These are phyloP conservation scores for Eledone cirrhosa DNA, from an alignment of 2,888 invertebrate genomes.

Conservation along the genomic window DNA sequence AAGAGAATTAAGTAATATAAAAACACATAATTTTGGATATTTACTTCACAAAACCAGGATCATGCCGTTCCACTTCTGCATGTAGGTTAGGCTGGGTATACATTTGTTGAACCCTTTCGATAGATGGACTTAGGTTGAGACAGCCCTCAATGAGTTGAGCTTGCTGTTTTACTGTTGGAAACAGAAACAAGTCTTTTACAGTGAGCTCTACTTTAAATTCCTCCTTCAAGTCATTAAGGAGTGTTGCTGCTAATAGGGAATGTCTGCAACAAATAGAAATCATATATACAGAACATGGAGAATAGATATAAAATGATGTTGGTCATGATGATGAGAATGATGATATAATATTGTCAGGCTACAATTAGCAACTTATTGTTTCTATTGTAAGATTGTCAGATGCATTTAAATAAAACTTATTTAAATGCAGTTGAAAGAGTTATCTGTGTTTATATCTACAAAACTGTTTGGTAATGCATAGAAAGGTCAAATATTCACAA, in stretches of 20 bases:
- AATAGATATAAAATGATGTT: too few species aligned
- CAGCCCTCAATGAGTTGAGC: slow-evolving; percentile 60
- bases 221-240: slow-evolving; percentile 55
- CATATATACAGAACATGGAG: too few species aligned
- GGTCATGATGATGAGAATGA: too few species aligned
- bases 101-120: slow-evolving; percentile 5
- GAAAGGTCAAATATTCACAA: too few species aligned
- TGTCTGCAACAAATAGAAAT: slow-evolving; percentile 56
- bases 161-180: slow-evolving; percentile 63
- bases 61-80: slow-evolving; percentile 64
- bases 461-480: too few species aligned
- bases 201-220: slow-evolving; percentile 57
- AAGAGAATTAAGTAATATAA: neutral
- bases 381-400: too few species aligned
- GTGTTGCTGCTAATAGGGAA: slow-evolving; percentile 66
- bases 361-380: too few species aligned
- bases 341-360: too few species aligned
- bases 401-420: too few species aligned
- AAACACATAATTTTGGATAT: slow-evolving; percentile 29
- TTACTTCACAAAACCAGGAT: slow-evolving; percentile 58
- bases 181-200: slow-evolving; percentile 64
- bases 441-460: too few species aligned
- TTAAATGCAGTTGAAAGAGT: too few species aligned
- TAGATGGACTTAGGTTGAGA: slow-evolving; percentile 7
- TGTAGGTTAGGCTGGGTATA: slow-evolving; percentile 53